Base-by-base conservation (phyloP, 1,140 invertebrate genomes). In the Aphidius ervi region DNA sequence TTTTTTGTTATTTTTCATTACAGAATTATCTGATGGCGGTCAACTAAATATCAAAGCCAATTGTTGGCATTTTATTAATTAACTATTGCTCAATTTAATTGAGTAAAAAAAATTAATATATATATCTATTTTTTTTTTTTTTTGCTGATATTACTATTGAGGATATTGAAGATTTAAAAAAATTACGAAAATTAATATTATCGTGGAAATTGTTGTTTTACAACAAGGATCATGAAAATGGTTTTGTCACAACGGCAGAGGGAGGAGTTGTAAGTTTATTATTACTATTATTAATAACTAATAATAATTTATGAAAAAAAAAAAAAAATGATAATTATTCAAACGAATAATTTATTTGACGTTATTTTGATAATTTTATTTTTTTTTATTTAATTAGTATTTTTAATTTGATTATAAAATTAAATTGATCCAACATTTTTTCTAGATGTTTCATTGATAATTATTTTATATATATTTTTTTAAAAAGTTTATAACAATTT, bases 211-310 rank as follows among this genome's bases (percentile, higher is more conserved):
- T 68, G 66, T 68, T 64, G 70, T 64, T 67, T 71, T 62, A 74
- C 65, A 69, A 70, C 71, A 58, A 79, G 72, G 86, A 91, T 86
- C 84, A 93, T 91, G 91, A 95, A 93, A 94, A 97, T 97, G 95
- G 94, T 97, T 86, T 89, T 98, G 85, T 97, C 95, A 82, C 94
- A 97, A 87, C 91, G 94, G 84, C 95, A 98, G 89, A 91, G 92
- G 86, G 95, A 98, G 87, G 95, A 98, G 88, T 87, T 98, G 94
- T 97, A 85, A 95, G 94, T 90, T 69, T 48, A n/a, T 43, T n/a
- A 46, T 39, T 9, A 39, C 39, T 52, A 37, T 39, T 7, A 50
- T 31, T 31, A 31, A 31, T 31, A 1, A 31, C 23, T 31, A 31
- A 31, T 31, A 31, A 31, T 31, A 1, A 31, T 31, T 31, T 31